Percentiles rank a stretch among this genome's conserved stretches.
Evolutionary conservation across 2,113 vertebrate genomes (phyloP).

Genomic region (Hemiscyllium ocellatum): DNA sequence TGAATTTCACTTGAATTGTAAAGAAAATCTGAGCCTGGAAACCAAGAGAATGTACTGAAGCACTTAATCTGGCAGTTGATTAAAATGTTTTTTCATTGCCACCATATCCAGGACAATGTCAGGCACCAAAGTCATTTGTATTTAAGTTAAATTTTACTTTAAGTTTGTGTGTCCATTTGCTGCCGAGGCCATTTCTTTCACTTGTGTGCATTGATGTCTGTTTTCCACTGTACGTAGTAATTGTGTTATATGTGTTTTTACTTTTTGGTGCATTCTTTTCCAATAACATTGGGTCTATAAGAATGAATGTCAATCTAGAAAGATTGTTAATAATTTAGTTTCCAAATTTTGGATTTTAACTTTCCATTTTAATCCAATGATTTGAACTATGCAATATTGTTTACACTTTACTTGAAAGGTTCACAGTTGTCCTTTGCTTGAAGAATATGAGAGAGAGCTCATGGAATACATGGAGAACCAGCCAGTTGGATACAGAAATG

Average conservation of each 20-base stretch:
- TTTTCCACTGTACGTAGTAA: not conserved
- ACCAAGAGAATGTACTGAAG: not conserved
- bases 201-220: not conserved
- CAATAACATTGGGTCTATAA: not conserved
- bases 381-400: not conserved
- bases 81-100: not conserved
- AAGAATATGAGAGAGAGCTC: not conserved
- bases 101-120: not conserved
- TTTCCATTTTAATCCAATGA: not conserved
- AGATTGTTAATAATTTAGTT: not conserved
- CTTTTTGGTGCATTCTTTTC: not conserved
- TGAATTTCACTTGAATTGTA: not conserved
- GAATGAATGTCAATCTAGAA: not conserved
- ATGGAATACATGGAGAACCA: too few relatives aligned
- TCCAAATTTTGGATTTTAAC: not conserved
- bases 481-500: too few relatives aligned
- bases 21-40: not conserved
- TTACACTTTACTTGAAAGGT: not conserved
- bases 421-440: not conserved
- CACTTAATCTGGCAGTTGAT: not conserved
- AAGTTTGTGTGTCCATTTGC: not conserved
- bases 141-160: not conserved
- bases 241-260: not conserved
- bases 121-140: not conserved
- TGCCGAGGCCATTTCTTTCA: not conserved